Base-by-base conservation (phyloP, 2,888 invertebrate genomes). In the Brachypterus glaber region DNA sequence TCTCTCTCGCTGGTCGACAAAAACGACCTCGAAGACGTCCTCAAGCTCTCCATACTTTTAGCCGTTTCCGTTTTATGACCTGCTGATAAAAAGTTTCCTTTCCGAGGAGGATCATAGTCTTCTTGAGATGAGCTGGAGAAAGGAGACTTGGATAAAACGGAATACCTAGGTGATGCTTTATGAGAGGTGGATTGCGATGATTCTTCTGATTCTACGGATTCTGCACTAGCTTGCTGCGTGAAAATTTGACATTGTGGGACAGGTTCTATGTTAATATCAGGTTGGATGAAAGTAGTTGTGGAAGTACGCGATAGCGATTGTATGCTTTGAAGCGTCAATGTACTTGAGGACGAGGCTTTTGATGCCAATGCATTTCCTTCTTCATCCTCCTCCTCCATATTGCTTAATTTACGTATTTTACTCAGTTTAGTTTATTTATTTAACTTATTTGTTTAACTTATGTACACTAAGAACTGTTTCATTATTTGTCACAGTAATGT, bases 11-110 rank as follows among this genome's bases (percentile, higher is more conserved):
- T 80, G 1, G 78, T 73, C 35, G 79, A 79, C 41, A 78, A 69
- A 45, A 77, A 76, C 59, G 53, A 74, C 70, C 45, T 74, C 61
- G 54, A 73, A 39, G 70, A 67, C 35, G 73, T 72, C 54, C 79
- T 69, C 50, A 81, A 70, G 53, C 79, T 78, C 58, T 82, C 82
- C 81, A 82, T 82, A 15, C 81, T 81, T 40, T 77, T 71, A 33
- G 79, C 74, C 1, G 75, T 71, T 57, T 77, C 74, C 4, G 72
- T 73, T 42, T 73, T 63, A 27, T 45, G 50, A 13, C 40, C 54
- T 1, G 74, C 72, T 5, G 67, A 70, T 40, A 76, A 58, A 52
- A 71, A 75, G 46, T 75, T 73, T 12, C 71, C 71, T 48, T 74
- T 73, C 18, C 72, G 64, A 50, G 79, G 77, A 21, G 74, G 73